Percentiles rank a stretch among this genome's conserved stretches.
phyloP scores from a whole-genome alignment of 2,113 vertebrate genomes.

The Sinocyclocheilus anshuiensis region DNA sequence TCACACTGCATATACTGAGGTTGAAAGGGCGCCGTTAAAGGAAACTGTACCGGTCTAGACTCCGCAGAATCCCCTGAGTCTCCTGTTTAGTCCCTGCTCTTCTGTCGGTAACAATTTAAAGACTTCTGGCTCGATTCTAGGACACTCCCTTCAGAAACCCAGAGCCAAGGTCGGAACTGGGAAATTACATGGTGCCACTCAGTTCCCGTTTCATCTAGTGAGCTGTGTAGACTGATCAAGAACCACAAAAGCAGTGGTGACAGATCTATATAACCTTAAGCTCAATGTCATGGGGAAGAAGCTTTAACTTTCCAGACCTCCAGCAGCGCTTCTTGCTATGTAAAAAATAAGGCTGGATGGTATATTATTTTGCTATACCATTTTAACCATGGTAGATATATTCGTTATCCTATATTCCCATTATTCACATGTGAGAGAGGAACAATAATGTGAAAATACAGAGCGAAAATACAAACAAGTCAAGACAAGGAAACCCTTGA shows the following conservation, averaged over 20 bases:
- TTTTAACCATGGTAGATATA: not conserved
- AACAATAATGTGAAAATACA: not conserved
- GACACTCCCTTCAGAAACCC: constrained; percentile 49
- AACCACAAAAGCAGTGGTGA: constrained; percentile 59
- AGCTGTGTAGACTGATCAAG: constrained; percentile 65
- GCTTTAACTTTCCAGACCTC: constrained; percentile 24
- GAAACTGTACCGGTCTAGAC: constrained; percentile 23
- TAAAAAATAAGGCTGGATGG: not conserved
- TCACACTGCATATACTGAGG: constrained; percentile 13
- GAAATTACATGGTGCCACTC: constrained; percentile 70
- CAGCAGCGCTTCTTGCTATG: constrained; percentile 1
- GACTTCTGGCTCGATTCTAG: constrained; percentile 47
- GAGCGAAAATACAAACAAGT: not conserved
- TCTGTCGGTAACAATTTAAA: constrained; percentile 54
- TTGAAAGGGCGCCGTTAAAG: constrained; percentile 27
- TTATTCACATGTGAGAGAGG: not conserved
- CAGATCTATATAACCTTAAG: constrained; percentile 63
- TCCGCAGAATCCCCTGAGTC: not conserved
- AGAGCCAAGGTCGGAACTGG: constrained; percentile 62
- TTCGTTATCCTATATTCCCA: not conserved
- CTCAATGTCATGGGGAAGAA: constrained; percentile 69
- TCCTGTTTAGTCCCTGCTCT: constrained; percentile 36
- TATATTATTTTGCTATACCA: not conserved
- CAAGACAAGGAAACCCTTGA: not conserved
- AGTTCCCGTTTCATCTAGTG: constrained; percentile 63